Conservation (phyloP, 2,113 vertebrate genomes). For the Gila orcuttii region DNA sequence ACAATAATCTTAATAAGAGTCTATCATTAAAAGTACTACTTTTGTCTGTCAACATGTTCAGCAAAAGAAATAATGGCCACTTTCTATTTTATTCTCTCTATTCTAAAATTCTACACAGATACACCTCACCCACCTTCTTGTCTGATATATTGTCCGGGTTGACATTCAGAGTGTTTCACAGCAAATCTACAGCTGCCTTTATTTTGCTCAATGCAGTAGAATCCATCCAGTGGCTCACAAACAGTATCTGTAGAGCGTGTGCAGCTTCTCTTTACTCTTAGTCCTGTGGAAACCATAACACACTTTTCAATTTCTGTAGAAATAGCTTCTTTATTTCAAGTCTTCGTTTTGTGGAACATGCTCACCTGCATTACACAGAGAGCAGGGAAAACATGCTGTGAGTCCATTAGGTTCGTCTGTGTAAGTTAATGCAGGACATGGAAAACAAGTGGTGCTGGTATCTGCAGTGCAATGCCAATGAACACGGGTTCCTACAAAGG, state of each 20-base stretch:
- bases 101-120: background rate
- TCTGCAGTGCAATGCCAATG: slow-evolving; percentile 22
- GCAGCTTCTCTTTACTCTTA: background rate
- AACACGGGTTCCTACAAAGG: slow-evolving; percentile 20
- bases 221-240: slow-evolving; percentile 10
- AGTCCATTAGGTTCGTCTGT: slow-evolving; percentile 26
- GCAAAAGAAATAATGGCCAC: background rate
- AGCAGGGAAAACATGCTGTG: slow-evolving; percentile 19
- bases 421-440: slow-evolving; percentile 38
- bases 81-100: background rate
- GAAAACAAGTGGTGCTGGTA: slow-evolving; percentile 12
- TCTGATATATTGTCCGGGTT: slow-evolving; percentile 49
- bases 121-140: slow-evolving; percentile 47
- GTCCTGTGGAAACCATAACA: background rate
- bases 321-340: background rate
- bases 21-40: background rate
- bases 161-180: slow-evolving; percentile 48
- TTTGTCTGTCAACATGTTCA: background rate
- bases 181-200: slow-evolving; percentile 48
- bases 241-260: background rate
- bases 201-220: background rate
- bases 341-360: background rate
- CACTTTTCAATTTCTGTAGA: background rate
- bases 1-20: background rate
- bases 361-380: slow-evolving; percentile 38